Percentiles rank a stretch among this genome's conserved stretches.
phyloP scores from a whole-genome alignment of 2,888 invertebrate genomes.

The Drosophila formosana region DNA sequence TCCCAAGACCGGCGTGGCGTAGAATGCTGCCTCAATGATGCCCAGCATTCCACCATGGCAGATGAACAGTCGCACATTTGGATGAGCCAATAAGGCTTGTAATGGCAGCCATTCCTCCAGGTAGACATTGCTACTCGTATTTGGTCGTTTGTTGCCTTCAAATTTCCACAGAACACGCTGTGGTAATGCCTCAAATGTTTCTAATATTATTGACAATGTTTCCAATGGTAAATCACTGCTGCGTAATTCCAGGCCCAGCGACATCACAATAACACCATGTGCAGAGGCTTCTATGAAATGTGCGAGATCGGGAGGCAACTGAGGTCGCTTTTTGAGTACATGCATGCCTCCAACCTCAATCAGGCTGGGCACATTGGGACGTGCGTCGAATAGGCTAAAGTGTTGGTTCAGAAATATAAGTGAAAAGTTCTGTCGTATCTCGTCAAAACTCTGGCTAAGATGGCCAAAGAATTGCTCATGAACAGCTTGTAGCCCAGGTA shows the following conservation, averaged over 20 bases:
- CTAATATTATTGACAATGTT: constrained; percentile 54
- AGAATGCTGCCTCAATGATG: constrained; percentile 84
- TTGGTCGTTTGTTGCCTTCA: constrained; percentile 72
- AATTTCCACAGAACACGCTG: constrained; percentile 85
- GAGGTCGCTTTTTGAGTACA: constrained; percentile 67
- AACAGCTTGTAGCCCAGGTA: constrained; percentile 60
- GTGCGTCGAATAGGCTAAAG: constrained; percentile 73
- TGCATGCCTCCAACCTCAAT: constrained; percentile 84
- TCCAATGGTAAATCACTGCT: constrained; percentile 62
- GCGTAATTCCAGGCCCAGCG: constrained; percentile 84
- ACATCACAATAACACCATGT: constrained; percentile 85
- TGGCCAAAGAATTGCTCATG: constrained; percentile 67
- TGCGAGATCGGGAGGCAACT: constrained; percentile 76
- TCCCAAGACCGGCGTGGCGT: constrained; percentile 85
- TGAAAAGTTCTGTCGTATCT: constrained; percentile 71
- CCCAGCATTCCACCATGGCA: constrained; percentile 85
- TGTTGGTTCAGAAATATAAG: constrained; percentile 82
- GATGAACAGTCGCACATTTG: constrained; percentile 85
- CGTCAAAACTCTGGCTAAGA: constrained; percentile 47
- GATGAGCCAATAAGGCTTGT: constrained; percentile 85
- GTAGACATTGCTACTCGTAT: constrained; percentile 66
- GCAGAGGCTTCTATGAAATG: constrained; percentile 83
- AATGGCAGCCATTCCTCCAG: constrained; percentile 84
- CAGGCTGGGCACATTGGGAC: constrained; percentile 81
- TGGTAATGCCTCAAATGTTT: constrained; percentile 58